Evolutionary conservation across 2,888 invertebrate genomes (phyloP), one percentile per base, ranked within the genome.

Genomic region (Neoaliturus tenellus): DNA sequence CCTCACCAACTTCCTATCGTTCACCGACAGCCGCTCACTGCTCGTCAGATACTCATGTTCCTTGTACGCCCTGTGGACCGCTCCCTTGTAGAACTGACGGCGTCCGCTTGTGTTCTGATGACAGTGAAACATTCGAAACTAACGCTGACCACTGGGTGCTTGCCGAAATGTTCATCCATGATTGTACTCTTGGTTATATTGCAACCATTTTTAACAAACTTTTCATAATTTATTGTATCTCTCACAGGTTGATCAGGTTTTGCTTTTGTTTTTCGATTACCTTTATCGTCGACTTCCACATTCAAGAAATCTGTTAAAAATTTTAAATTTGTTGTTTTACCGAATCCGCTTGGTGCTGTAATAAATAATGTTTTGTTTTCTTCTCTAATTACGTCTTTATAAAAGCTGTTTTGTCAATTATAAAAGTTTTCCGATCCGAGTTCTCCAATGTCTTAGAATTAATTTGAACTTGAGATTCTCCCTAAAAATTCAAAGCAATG

Each of bases 241-340:
- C 28, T 14, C 10, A 31, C 31, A 14, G 20, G 55, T 55, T 20
- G 3, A 23, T 55, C 23, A 20, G 20, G 55, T 23, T 20, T 23
- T 25, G 17, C 1, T 62, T n/a, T 62, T 25, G 62, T 14, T 3
- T 62, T 62, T 62, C 14, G 62, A 28, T 2, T 17, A n/a, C 31
- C 62, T 31, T 62, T 31, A 12, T 28, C 3, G 62, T 62, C 20
- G 17, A 62, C 28, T 62, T 62, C 28, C 3, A 28, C 31, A 28
- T 62, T 31, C 31, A 62, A 62, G 31, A 62, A 62, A 20, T 5
- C 28, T 28, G 28, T 28, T 31, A 62, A 62, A 3, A 62, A n/a
- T 62, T 62, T 62, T 62, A 62, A 62, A 28, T 31, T 62, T 62
- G 14, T 62, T n/a, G 62, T 62, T 17, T 62, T 62, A 17, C 62